These are phyloP conservation scores for Fistularia tabacaria DNA, from an alignment of 2,797 vertebrate genomes.

Conservation along the genomic window DNA sequence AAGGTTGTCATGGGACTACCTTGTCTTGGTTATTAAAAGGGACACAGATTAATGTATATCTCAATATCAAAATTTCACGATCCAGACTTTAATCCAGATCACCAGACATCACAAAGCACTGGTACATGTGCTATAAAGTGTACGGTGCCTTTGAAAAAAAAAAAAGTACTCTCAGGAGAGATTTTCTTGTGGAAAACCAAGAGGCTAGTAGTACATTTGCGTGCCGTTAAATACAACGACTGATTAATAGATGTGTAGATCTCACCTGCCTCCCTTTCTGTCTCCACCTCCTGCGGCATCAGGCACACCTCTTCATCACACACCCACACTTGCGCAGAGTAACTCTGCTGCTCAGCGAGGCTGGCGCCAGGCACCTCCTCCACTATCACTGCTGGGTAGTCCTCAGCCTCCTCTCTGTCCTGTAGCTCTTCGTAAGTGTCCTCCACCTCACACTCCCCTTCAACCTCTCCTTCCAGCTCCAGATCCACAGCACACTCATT, in stretches of 20 bases:
- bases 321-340: slow-evolving; percentile 85
- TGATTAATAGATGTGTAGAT: neutral
- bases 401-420: slow-evolving; percentile 64
- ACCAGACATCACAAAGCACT: too few relatives aligned
- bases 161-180: too few relatives aligned
- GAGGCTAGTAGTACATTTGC: neutral
- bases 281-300: slow-evolving; percentile 92
- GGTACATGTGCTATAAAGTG: too few relatives aligned
- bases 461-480: slow-evolving; percentile 53
- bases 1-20: too few relatives aligned
- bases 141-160: too few relatives aligned
- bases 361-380: slow-evolving; percentile 83
- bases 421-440: slow-evolving; percentile 71
- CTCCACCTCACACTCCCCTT: slow-evolving; percentile 76
- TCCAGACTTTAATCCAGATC: too few relatives aligned
- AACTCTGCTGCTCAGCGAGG: slow-evolving; percentile 77
- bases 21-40: too few relatives aligned
- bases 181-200: too few relatives aligned
- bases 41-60: too few relatives aligned
- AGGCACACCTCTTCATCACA: slow-evolving; percentile 86
- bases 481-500: slow-evolving; percentile 66
- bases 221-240: neutral
- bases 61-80: too few relatives aligned
- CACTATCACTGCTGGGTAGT: slow-evolving; percentile 88
- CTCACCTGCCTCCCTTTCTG: slow-evolving; percentile 62